Percentiles rank a stretch among this genome's conserved stretches.
Conservation (phyloP, 35 echinoderm and acorn worm genomes). For the Apostichopus japonicus region DNA sequence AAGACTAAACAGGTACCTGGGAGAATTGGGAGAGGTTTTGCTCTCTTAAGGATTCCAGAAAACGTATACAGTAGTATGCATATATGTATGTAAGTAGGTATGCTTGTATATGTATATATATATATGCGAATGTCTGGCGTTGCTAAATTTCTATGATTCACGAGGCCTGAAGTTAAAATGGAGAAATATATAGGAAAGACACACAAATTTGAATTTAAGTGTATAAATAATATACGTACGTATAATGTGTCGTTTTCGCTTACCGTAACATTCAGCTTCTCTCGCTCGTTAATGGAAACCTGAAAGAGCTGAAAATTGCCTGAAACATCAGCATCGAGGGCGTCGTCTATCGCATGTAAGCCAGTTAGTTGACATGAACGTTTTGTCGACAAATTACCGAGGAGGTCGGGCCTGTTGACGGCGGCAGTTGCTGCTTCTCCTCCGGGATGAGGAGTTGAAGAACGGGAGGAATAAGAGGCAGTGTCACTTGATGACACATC, state of each 20-base stretch:
- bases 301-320: not conserved
- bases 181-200: no score
- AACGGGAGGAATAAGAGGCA: not conserved
- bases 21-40: not conserved
- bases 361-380: not conserved
- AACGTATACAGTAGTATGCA: no score
- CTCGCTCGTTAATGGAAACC: not conserved
- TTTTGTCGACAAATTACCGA: not conserved
- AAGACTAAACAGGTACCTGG: conserved; percentile 2
- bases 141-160: no score
- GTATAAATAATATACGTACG: no score
- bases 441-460: not conserved
- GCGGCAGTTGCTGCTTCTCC: not conserved
- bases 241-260: not conserved
- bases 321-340: not conserved
- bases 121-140: no score
- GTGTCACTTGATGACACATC: not conserved
- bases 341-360: not conserved
- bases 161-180: no score
- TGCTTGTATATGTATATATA: no score
- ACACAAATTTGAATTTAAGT: no score
- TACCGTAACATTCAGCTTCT: not conserved
- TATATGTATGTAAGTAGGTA: no score
- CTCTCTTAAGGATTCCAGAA: no score
- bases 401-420: not conserved